Evolutionary conservation across 2,888 invertebrate genomes (phyloP).

Genomic region (Eupithecia pulchellata): DNA sequence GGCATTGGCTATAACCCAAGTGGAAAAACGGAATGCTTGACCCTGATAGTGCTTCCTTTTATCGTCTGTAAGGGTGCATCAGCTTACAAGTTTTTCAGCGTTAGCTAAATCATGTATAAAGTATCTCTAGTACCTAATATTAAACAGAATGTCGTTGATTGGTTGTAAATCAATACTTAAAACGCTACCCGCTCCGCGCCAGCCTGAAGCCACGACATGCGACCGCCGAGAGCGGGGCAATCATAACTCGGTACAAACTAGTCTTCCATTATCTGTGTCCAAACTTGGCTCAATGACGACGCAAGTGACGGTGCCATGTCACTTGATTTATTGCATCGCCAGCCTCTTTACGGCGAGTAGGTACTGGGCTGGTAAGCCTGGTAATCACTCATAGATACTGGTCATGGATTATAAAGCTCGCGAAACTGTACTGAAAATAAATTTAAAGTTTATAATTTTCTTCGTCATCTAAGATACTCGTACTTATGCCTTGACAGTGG

Average conservation of each 20-base stretch:
- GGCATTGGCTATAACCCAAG: not conserved
- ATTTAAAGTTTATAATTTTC: too few species aligned
- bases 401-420: not conserved
- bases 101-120: too few species aligned
- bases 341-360: not conserved
- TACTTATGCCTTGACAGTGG: not conserved
- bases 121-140: too few species aligned
- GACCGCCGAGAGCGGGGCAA: too few species aligned
- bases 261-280: not conserved
- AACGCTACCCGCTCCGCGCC: not conserved
- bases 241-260: conserved; percentile 1
- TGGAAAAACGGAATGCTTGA: not conserved
- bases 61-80: too few species aligned
- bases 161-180: too few species aligned
- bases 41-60: too few species aligned
- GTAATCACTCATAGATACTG: not conserved
- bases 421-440: not conserved
- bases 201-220: not conserved
- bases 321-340: not conserved
- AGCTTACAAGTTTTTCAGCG: too few species aligned
- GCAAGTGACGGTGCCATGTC: not conserved
- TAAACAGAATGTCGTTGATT: not conserved
- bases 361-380: too few species aligned
- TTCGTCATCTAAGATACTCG: too few species aligned
- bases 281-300: not conserved